Base-by-base conservation (phyloP, 2,888 invertebrate species). In the Caenorhabditis sulstoni region DNA sequence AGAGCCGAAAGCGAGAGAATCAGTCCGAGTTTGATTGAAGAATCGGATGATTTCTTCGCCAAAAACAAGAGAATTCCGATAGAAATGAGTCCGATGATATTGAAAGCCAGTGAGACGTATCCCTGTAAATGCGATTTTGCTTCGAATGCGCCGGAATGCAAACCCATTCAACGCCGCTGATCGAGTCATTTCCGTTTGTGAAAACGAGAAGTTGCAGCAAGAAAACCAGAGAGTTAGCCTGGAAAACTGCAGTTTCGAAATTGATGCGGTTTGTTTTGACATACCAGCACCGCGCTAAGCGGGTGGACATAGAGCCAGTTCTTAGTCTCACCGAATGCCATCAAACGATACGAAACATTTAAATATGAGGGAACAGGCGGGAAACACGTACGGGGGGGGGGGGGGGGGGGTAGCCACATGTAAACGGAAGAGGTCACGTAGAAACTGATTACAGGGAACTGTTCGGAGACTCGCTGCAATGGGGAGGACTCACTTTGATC, bases 401-500 rank as follows among this genome's bases (percentile, higher is more conserved):
- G 7, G 44, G 2, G 12, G 3, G 12, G 44, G 16, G 9, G 16
- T 3, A n/a, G 16, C 9, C 3, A 5, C 4, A 39, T 18, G 16
- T 18, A 37, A 18, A 1, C 16, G 29, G 29, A 29, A 12, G 37
- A 14, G 9, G 37, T 18, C 55, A 39, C 18, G 55, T 37, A 58
- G 35, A 35, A 20, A 16, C 12, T 49, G 9, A 20, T 29, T 55
- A 57, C 81, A 95, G 95, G 91, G 96, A 98, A 92, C 92, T 98
- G 82, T 99, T 97, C 92, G 99, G 99, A 9, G 99, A 99, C 92
- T 98, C 98, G 0, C 93, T 99, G 0, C 96, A 98, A 91, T 99
- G 98, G 98, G 98, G 97, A 4, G 98, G 97, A 0, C 97, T 97
- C 91, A 94, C 96, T 12, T 95, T 99, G 93, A 95, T 99, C 81